Evolutionary conservation across 1,140 invertebrate species (phyloP), one percentile per base, ranked within the genome.

Genomic region (Drosophila subobscura): DNA sequence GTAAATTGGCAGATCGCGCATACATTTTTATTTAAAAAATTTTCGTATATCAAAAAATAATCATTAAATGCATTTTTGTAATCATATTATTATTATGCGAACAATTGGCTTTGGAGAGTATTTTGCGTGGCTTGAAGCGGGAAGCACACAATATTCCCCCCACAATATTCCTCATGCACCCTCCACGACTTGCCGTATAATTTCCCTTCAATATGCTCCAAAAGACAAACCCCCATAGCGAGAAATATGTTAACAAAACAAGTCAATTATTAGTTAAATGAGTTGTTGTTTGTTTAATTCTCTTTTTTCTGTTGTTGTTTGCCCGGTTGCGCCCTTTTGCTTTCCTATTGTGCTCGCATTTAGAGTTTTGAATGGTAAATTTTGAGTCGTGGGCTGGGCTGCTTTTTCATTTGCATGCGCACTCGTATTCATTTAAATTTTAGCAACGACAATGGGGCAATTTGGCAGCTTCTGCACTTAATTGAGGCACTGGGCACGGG

Each of bases 211-310:
- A 20, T 14, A 6, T 20, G 16, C 16, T 6, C 53, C 49, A 45
- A 27, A 23, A 37, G 4, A 12, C 33, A 37, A 33, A 10, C 37
- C 58, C 58, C 25, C 58, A 53, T 33, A 12, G 37, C 0, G 22
- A 10, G 42, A 47, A 67, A 67, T 67, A 20, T 20, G 16, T 52
- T 42, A 57, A 72, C 66, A 72, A 72, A 72, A 61, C 68, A 41
- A 54, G 72, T 42, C 52, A 44, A 60, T 80, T 77, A 81, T 77
- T 74, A 79, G 77, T 55, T 79, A 75, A 79, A 70, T 79, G 70
- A 66, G 64, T 61, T 67, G 54, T 51, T 45, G 55, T 54, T 49
- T 14, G 41, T 23, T 0, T 20, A 20, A 20, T 20, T 20, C 0
- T 20, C 0, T 20, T 20, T 20, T 1, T 20, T 37, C 20, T 55